These are phyloP conservation scores for Semotilus atromaculatus DNA, from an alignment of 2,797 vertebrate genomes.

Conservation along the genomic window DNA sequence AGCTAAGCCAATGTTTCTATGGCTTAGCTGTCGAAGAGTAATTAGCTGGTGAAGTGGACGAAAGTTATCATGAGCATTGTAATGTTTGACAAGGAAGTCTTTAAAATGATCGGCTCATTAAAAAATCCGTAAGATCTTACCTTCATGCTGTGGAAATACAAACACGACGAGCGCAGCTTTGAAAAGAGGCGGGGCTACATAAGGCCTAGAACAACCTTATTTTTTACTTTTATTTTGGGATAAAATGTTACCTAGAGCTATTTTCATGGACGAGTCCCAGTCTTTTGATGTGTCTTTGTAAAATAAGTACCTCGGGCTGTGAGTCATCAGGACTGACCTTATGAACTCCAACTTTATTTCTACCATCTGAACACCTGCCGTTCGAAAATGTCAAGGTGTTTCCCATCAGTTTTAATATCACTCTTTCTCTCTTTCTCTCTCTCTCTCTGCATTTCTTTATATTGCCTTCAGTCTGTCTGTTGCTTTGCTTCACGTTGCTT, in stretches of 20 bases:
- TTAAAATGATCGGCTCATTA: background rate
- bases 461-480: constrained; percentile 43
- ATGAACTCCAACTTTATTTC: constrained; percentile 23
- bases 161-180: background rate
- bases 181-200: background rate
- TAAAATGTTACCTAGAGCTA: background rate
- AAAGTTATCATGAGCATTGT: background rate
- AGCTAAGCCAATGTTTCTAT: too few relatives aligned
- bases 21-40: background rate
- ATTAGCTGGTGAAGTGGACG: background rate
- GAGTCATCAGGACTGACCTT: constrained; percentile 20
- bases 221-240: background rate
- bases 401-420: background rate
- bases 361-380: constrained; percentile 3
- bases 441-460: constrained; percentile 61
- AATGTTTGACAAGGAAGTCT: background rate
- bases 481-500: constrained; percentile 16
- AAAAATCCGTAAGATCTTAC: background rate
- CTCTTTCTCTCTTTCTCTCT: background rate
- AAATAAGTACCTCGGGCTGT: background rate
- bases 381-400: constrained; percentile 13
- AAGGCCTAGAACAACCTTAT: background rate
- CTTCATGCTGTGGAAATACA: background rate
- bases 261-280: background rate
- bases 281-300: background rate